Evolutionary conservation across 2,888 invertebrate species (phyloP).

Genomic region (Patella pellucida): DNA sequence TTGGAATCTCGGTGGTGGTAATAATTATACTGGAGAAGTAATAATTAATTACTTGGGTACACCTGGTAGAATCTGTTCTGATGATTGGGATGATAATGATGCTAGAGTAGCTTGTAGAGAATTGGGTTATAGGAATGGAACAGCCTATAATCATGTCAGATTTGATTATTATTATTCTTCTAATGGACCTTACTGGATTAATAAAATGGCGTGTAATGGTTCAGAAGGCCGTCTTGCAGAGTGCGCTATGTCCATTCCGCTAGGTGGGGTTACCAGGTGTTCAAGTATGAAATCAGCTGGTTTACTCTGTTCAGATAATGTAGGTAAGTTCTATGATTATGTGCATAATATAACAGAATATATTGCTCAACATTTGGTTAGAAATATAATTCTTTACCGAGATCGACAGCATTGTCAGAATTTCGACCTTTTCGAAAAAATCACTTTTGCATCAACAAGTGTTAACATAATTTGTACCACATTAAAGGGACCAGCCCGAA

Average conservation of each 20-base stretch:
- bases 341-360: no score
- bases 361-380: no score
- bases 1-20: conserved; percentile 30
- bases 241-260: conserved; percentile 35
- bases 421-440: no score
- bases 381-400: no score
- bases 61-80: conserved; percentile 53
- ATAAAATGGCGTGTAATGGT: conserved; percentile 50
- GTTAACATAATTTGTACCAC: no score
- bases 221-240: conserved; percentile 44
- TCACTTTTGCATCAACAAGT: no score
- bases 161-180: conserved; percentile 47
- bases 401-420: no score
- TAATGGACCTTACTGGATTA: conserved; percentile 76
- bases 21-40: conserved; percentile 43
- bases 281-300: conserved; percentile 50
- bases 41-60: conserved; percentile 45
- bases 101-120: conserved; percentile 51
- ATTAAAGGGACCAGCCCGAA: no score
- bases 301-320: conserved; percentile 49
- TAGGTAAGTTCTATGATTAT: conserved; percentile 39
- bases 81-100: conserved; percentile 53
- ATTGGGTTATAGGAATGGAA: conserved; percentile 45
- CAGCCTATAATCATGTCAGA: conserved; percentile 55
- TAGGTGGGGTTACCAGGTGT: conserved; percentile 51